These are phyloP conservation scores for Fratercula arctica DNA, from an alignment of 2,797 vertebrate species.

Conservation along the genomic window DNA sequence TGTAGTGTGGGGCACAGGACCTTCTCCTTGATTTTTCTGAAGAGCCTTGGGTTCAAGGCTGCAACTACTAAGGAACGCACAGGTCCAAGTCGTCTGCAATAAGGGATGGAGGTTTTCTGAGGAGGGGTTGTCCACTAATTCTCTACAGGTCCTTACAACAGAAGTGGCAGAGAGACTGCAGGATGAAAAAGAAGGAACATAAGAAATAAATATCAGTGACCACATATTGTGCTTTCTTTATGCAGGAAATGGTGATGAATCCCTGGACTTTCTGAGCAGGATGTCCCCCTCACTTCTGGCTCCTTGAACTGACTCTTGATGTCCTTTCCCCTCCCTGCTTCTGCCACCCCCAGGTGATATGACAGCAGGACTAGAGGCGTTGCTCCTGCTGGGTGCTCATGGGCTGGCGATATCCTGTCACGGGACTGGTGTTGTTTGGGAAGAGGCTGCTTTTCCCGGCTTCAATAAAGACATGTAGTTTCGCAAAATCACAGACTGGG, in stretches of 20 bases:
- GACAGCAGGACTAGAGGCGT: neutral
- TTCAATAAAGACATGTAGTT: neutral
- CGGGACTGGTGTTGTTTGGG: neutral
- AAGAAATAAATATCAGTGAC: neutral
- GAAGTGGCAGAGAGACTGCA: neutral
- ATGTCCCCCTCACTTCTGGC: accelerated
- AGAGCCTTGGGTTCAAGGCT: neutral
- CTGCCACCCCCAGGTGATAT: accelerated
- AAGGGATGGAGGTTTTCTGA: neutral
- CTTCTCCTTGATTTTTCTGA: neutral
- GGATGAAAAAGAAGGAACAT: neutral
- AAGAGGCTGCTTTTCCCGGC: neutral
- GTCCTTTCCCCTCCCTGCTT: neutral
- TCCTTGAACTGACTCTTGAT: neutral
- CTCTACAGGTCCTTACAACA: neutral
- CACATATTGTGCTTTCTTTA: neutral
- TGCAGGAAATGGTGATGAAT: neutral
- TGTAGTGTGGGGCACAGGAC: neutral
- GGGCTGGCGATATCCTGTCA: neutral
- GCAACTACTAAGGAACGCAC: neutral
- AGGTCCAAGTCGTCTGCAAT: neutral
- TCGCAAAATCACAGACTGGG: neutral
- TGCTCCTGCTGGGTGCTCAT: neutral
- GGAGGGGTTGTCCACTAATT: neutral
- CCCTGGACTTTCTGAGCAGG: neutral